Evolutionary conservation across 2,113 vertebrate genomes (phyloP).

Genomic region (Monopterus albus): DNA sequence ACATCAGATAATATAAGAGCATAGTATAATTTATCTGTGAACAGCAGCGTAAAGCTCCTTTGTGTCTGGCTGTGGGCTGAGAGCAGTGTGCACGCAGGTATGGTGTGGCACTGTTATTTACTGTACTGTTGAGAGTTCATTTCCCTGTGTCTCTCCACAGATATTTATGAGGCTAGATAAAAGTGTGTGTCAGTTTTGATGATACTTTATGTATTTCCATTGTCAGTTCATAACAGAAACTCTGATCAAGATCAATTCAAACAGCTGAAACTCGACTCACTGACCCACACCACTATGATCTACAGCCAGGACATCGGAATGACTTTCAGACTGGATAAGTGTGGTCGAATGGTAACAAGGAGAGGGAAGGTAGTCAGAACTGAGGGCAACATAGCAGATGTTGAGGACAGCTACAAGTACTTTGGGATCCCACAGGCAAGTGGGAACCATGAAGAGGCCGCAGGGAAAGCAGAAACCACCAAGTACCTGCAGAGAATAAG

Average conservation of each 20-base stretch:
- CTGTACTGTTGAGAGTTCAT: constrained; percentile 29
- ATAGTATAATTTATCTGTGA: too few relatives aligned
- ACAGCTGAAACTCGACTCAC: not conserved
- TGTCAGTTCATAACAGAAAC: constrained; percentile 31
- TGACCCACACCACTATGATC: too few relatives aligned
- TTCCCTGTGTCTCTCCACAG: constrained; percentile 19
- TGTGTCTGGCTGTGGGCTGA: constrained; percentile 13
- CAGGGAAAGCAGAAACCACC: too few relatives aligned
- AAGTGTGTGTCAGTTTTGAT: constrained; percentile 25
- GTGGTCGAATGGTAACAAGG: too few relatives aligned
- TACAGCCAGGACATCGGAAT: too few relatives aligned
- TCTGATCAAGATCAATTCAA: constrained; percentile 43
- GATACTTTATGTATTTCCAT: constrained; percentile 31
- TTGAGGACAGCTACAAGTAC: too few relatives aligned
- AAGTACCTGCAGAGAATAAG: too few relatives aligned
- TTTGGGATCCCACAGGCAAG: too few relatives aligned
- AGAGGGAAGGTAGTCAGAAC: too few relatives aligned
- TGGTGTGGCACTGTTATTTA: constrained; percentile 16
- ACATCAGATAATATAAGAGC: not conserved
- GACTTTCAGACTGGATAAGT: too few relatives aligned
- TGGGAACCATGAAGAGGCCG: too few relatives aligned
- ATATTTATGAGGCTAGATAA: constrained; percentile 40
- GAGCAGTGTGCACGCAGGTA: constrained; percentile 3
- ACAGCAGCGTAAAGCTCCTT: not conserved
- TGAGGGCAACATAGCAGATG: too few relatives aligned